A percentile compares a stretch with the other conserved stretches of the same genome.
Conservation (phyloP, 2,113 vertebrate species). For the Camelus dromedarius region DNA sequence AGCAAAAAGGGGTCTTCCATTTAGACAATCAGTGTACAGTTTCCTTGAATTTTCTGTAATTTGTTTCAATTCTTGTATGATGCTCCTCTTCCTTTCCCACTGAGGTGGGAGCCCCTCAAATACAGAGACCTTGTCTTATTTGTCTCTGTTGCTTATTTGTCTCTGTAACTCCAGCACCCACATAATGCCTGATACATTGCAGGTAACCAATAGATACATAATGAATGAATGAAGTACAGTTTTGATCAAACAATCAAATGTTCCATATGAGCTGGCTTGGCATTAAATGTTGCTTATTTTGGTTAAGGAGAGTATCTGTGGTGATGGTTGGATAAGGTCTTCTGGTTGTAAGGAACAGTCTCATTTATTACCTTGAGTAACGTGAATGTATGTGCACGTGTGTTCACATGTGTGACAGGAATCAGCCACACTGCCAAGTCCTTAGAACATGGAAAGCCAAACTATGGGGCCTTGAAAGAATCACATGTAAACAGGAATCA, state of each 20-base stretch:
- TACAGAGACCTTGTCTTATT: not conserved
- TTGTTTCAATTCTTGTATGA: not conserved
- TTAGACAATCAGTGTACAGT: not conserved
- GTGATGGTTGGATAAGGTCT: not conserved
- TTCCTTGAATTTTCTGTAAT: not conserved
- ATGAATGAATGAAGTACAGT: not conserved
- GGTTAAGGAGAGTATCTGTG: not conserved
- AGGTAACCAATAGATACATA: not conserved
- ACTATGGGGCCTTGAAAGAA: not conserved
- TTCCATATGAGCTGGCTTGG: not conserved
- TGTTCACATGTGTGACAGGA: not conserved
- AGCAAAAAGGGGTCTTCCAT: not conserved
- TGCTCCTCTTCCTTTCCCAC: not conserved
- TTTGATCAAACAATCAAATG: not conserved
- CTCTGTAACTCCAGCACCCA: not conserved
- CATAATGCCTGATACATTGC: not conserved
- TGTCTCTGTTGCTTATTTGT: not conserved
- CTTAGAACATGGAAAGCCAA: conserved; percentile 6
- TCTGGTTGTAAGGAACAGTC: not conserved
- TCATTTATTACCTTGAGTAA: not conserved
- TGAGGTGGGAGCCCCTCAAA: not conserved
- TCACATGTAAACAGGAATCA: not conserved
- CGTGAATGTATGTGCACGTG: not conserved
- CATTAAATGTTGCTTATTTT: not conserved
- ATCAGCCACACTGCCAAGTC: not conserved